Percentiles rank a stretch among this genome's conserved stretches.
Evolutionary conservation across 2,113 vertebrate genomes (phyloP).

Genomic region (Anguilla rostrata): DNA sequence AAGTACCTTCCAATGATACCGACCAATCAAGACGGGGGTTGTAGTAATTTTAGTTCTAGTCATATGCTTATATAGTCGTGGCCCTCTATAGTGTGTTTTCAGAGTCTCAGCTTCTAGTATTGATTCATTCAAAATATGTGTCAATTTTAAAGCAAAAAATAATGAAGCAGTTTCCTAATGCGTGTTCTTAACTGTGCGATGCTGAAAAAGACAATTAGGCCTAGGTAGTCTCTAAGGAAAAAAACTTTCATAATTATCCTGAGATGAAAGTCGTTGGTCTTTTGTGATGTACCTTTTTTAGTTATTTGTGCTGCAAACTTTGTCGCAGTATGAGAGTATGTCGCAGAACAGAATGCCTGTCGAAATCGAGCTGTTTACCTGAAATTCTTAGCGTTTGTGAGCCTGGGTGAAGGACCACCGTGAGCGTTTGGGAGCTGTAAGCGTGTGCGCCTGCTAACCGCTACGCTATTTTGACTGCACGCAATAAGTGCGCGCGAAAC

Average conservation of each 20-base stretch:
- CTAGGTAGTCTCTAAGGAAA: background rate
- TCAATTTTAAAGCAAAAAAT: background rate
- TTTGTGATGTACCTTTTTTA: background rate
- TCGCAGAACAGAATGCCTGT: background rate
- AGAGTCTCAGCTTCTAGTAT: background rate
- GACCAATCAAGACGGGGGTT: background rate
- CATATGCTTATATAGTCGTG: background rate
- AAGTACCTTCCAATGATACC: no score
- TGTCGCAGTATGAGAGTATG: background rate
- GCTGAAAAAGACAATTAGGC: background rate
- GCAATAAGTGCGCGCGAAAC: background rate
- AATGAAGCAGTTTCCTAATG: background rate
- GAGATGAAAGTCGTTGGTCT: background rate
- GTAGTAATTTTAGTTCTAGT: background rate
- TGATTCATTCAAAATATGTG: background rate
- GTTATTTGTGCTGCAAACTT: no score
- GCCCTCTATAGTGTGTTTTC: background rate
- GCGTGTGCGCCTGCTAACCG: background rate
- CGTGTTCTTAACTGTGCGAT: background rate
- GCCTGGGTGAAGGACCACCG: background rate
- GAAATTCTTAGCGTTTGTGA: background rate
- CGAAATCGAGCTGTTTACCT: conserved; percentile 3
- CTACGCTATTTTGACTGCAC: background rate
- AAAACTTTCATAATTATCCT: background rate
- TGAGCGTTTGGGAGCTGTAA: background rate